Base-by-base conservation (phyloP, 1,140 invertebrate genomes). In the Calosoma granatense region DNA sequence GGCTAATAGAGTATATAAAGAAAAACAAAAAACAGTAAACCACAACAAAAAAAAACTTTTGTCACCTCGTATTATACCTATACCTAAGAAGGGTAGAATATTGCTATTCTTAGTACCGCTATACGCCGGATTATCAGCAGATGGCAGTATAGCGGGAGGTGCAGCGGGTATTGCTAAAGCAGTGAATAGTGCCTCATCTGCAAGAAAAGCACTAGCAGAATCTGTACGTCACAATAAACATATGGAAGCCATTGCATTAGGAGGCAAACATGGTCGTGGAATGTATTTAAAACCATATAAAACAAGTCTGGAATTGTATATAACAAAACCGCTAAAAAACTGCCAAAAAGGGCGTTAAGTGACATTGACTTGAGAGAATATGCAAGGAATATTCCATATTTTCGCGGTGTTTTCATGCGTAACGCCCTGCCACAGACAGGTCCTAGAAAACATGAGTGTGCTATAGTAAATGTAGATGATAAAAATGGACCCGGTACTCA, bases 11-110 rank as follows among this genome's bases (percentile, higher is more conserved):
- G 51, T 53, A 2, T 23, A 23, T 55, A 63, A 60, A 57, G 2
- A 51, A n/a, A n/a, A n/a, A n/a, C n/a, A 30, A 30, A 30, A 30
- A 30, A 6, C 26, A 30, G 14, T 17, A 26, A 51, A 20, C 17
- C 20, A n/a, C 51, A 47, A 17, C 22, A 23, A 47, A 59, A 59
- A 52, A 53, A 58, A 22, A 53, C 59, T 64, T 26, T 41, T 55
- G 55, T 6, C 64, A 47, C 64, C 66, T 11, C 61, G 69, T 47
- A 51, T 69, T 20, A 70, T 71, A 51, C 61, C 62, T 43, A 51
- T 72, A 21, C 63, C 66, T 0, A 72, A 70, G 68, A 61, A 59
- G 51, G 70, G 71, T 22, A 66, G 68, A 22, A 30, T 71, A 43
- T 58, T 71, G 54, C 67, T 67, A 22, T 63, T 62, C 22, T 41